Conservation (phyloP, 2,888 invertebrate genomes). For the Piscicola geometra region DNA sequence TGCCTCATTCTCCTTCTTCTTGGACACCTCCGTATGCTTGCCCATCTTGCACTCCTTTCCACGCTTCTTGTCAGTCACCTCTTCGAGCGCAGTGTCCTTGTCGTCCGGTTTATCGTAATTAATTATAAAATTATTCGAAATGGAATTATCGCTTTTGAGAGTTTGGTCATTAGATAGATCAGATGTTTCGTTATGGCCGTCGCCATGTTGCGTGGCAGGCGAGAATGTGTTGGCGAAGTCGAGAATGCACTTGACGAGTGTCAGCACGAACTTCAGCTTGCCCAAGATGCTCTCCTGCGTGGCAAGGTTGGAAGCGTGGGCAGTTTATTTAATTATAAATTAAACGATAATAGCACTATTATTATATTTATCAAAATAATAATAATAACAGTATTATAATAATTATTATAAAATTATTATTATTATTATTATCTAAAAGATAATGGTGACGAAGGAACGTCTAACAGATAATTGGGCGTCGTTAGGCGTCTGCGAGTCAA, state of each 20-base stretch:
- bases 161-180: background rate
- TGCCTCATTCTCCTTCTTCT: conserved; percentile 3
- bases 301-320: background rate
- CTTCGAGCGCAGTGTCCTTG: background rate
- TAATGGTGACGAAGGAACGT: too few species aligned
- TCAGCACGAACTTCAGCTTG: conserved; percentile 91
- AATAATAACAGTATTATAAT: too few species aligned
- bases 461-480: too few species aligned
- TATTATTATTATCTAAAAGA: too few species aligned
- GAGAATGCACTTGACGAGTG: conserved; percentile 87
- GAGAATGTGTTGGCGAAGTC: conserved; percentile 62
- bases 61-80: background rate
- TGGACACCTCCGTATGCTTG: background rate
- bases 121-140: too few species aligned
- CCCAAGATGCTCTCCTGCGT: conserved; percentile 66
- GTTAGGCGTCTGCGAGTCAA: too few species aligned
- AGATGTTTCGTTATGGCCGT: background rate
- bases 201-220: background rate
- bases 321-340: too few species aligned
- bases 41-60: background rate
- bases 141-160: background rate
- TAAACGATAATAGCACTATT: too few species aligned
- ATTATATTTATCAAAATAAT: too few species aligned
- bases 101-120: background rate
- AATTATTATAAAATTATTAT: too few species aligned